Base-by-base conservation (phyloP, 1,140 invertebrate species). In the Cardiocondyla obscurior region DNA sequence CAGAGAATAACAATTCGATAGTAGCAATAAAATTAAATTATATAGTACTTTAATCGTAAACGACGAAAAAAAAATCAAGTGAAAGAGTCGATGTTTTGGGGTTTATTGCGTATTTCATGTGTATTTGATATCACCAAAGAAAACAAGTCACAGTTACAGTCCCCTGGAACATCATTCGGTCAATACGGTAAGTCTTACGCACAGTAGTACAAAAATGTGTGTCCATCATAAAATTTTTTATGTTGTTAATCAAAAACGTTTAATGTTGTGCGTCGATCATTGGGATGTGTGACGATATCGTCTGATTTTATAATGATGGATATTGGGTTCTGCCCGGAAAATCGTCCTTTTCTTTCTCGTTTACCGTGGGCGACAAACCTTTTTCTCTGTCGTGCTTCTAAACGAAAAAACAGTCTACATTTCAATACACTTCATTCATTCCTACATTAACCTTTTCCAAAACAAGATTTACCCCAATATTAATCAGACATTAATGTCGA, bases 71-170 rank as follows among this genome's bases (percentile, higher is more conserved):
- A 89, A 81, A 86, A 87, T 85, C 3, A 84, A 88, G 86, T 89
- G 77, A 85, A 84, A 84, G 22, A 79, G 82, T 90, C 87, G 44
- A 73, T 88, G 84, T 42, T 69, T 88, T 76, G 72, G 25, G 79
- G 62, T 58, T 87, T 89, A 87, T 90, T 90, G 72, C 84, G 84
- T 90, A 90, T 58, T 90, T 73, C 88, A 85, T 91, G 88, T 92
- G 90, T 92, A 92, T 92, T 91, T 92, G 86, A 92, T 91, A 85
- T 79, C 60, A 81, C 36, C 74, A 85, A 76, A 39, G 51, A 69
- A 44, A 87, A 88, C 82, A 90, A 90, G 92, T 93, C 92, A 62
- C 72, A 90, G 91, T 93, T 92, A 91, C 92, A 90, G 92, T 92
- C 92, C 89, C 85, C 89, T 88, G 84, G 85, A 85, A 85, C 84